phyloP scores from a whole-genome alignment of 1,140 invertebrate species.

The Drosophila arawakana region DNA sequence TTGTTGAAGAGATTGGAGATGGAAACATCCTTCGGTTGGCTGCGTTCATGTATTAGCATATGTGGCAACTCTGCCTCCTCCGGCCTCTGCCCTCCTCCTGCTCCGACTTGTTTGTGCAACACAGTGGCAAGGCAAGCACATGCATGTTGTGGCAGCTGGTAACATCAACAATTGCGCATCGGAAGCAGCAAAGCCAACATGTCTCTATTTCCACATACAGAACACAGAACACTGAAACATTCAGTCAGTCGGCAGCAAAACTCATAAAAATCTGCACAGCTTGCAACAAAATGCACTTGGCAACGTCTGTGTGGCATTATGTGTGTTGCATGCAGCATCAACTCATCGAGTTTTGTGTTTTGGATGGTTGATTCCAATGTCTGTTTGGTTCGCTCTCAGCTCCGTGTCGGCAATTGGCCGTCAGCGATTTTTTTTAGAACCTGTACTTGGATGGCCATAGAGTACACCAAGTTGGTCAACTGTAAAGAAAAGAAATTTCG shows the following conservation, averaged over 20 bases:
- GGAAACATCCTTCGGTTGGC: conserved; percentile 55
- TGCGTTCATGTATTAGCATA: conserved; percentile 76
- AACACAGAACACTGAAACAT: conserved; percentile 31
- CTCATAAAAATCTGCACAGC: conserved; percentile 64
- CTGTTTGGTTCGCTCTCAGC: background rate
- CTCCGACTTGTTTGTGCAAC: conserved; percentile 56
- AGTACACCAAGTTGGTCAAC: no score
- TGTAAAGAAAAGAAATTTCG: no score
- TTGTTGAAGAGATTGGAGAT: conserved; percentile 12
- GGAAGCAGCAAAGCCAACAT: conserved; percentile 80
- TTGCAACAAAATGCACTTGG: conserved; percentile 76
- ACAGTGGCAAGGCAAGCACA: conserved; percentile 42
- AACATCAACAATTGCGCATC: conserved; percentile 72
- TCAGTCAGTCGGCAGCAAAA: conserved; percentile 51
- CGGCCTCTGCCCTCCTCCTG: background rate
- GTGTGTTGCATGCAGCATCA: conserved; percentile 15
- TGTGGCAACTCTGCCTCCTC: conserved; percentile 55
- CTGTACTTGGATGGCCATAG: no score
- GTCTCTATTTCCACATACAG: conserved; percentile 77
- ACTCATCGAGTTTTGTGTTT: background rate
- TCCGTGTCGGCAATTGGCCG: conserved; percentile 49
- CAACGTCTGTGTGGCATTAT: conserved; percentile 28
- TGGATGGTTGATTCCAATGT: background rate
- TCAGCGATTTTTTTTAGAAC: conserved; percentile 35
- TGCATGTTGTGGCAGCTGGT: conserved; percentile 32